Conservation (phyloP, 1,140 invertebrate genomes). For the Centruroides vittatus region DNA sequence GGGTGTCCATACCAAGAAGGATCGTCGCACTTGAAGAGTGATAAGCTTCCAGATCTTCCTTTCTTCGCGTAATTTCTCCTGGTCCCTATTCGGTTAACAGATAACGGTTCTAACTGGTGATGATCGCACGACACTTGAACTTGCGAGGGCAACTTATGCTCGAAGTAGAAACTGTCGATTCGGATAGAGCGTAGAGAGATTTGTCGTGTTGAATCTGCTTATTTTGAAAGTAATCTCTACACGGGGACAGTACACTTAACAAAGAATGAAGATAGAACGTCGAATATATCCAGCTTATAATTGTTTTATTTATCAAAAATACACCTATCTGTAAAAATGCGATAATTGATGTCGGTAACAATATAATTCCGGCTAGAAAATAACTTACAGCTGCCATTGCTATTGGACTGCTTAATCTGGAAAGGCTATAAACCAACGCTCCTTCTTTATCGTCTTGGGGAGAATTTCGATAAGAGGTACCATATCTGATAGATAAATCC, state of each 20-base stretch:
- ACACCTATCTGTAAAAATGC: constrained; percentile 89
- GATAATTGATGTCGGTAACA: constrained; percentile 72
- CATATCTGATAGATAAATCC: constrained; percentile 90
- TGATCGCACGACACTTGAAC: constrained; percentile 24
- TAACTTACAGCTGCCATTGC: constrained; percentile 85
- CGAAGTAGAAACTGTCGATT: constrained; percentile 33
- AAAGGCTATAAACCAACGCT: constrained; percentile 47
- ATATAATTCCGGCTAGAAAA: constrained; percentile 69
- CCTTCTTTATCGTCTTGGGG: constrained; percentile 32
- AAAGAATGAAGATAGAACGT: constrained; percentile 82
- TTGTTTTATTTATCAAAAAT: constrained; percentile 79
- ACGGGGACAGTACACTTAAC: constrained; percentile 40
- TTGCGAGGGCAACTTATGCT: constrained; percentile 23
- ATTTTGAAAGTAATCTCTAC: constrained; percentile 24
- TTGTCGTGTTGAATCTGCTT: constrained; percentile 28
- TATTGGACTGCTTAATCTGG: constrained; percentile 69
- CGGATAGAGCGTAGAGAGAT: constrained; percentile 30
- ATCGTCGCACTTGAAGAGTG: background rate
- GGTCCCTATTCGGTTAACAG: constrained; percentile 6
- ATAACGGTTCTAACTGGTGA: constrained; percentile 29
- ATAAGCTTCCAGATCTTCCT: constrained; percentile 15
- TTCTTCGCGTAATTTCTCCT: background rate
- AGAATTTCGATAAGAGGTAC: constrained; percentile 56
- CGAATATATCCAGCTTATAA: constrained; percentile 79
- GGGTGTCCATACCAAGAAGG: background rate